Percentiles rank a stretch among this genome's conserved stretches.
Conservation (phyloP, 2,797 vertebrate genomes). For the Carcharodon carcharias region DNA sequence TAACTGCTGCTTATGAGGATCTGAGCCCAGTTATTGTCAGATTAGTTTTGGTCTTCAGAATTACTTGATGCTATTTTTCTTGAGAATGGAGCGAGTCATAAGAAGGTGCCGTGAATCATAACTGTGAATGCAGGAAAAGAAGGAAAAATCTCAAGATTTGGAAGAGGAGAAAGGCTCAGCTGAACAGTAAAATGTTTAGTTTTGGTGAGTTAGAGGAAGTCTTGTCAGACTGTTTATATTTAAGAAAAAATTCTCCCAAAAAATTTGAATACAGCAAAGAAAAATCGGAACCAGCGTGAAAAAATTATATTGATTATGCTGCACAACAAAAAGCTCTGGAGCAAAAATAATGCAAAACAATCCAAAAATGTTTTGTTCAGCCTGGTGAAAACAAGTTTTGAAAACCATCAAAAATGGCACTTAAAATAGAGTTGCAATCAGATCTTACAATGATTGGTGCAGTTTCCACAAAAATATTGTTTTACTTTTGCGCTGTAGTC, state of each 20-base stretch:
- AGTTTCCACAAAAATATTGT: background rate
- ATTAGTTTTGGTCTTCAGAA: background rate
- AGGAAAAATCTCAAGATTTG: background rate
- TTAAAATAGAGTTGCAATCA: background rate
- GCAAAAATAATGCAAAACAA: background rate
- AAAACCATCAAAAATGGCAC: background rate
- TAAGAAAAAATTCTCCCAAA: background rate
- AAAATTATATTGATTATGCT: background rate
- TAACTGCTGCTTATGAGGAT: background rate
- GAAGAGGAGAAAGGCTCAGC: background rate
- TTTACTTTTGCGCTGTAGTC: background rate
- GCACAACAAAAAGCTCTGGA: background rate
- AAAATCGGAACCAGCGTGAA: background rate
- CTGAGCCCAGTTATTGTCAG: background rate
- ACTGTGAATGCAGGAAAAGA: background rate
- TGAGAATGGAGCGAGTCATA: no score
- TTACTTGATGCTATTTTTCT: background rate
- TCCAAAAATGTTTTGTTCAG: background rate
- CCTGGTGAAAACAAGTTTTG: background rate
- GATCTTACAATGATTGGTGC: background rate
- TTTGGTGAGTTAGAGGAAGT: background rate
- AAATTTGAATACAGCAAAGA: background rate
- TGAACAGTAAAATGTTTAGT: background rate
- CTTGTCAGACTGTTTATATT: background rate
- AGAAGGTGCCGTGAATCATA: background rate